A percentile compares a stretch with the other conserved stretches of the same genome.
Conservation (phyloP, 1,140 invertebrate genomes). For the Drosophila albomicans region DNA sequence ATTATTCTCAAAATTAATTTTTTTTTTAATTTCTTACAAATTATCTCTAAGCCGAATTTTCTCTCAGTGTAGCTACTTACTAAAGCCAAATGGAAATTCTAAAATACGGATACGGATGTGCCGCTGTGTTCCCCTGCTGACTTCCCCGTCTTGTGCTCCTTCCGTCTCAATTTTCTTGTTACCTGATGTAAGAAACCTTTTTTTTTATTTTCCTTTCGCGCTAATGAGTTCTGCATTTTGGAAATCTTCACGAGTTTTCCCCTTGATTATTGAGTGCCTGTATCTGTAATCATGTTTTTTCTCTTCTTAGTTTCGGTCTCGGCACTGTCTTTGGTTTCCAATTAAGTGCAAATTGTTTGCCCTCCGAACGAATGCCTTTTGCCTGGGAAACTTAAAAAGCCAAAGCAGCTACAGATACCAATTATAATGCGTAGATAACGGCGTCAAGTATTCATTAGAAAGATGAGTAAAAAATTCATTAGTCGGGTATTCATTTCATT, state of each 20-base stretch:
- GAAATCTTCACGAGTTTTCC: slow-evolving; percentile 45
- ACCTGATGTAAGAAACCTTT: slow-evolving; percentile 13
- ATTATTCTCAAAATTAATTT: too few relatives aligned
- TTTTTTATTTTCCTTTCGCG: neutral
- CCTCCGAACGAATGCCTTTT: slow-evolving; percentile 12
- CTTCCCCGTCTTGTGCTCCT: slow-evolving; percentile 8
- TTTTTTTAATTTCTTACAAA: too few relatives aligned
- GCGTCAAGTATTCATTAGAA: neutral
- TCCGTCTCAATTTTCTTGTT: slow-evolving; percentile 29
- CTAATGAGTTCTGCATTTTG: slow-evolving; percentile 50
- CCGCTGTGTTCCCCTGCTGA: neutral
- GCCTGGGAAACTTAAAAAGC: neutral
- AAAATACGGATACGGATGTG: slow-evolving; percentile 42
- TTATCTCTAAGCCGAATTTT: too few relatives aligned
- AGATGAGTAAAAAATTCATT: neutral
- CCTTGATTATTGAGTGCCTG: slow-evolving; percentile 19
- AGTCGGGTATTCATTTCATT: neutral
- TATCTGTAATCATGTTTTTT: slow-evolving; percentile 35
- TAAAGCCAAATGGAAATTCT: slow-evolving; percentile 62
- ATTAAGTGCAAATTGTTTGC: slow-evolving; percentile 54
- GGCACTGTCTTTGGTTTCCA: slow-evolving; percentile 65
- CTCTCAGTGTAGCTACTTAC: neutral
- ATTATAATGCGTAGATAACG: slow-evolving; percentile 13
- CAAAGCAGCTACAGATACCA: slow-evolving; percentile 7
- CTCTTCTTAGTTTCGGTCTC: slow-evolving; percentile 7